phyloP scores from a whole-genome alignment of 2,888 invertebrate genomes.

The Acanthosepion esculentum region DNA sequence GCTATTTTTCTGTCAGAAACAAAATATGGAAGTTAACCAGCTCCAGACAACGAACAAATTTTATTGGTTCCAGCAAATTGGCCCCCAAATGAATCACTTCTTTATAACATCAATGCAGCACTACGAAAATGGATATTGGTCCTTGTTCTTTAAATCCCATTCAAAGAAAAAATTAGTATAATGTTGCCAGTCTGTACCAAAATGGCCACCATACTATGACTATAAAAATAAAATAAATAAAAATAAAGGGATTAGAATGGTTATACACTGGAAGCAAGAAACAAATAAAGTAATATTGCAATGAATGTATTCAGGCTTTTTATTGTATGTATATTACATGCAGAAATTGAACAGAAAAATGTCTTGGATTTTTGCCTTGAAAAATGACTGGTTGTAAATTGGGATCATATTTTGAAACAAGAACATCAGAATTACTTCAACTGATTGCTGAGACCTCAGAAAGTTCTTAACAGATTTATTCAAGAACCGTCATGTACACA shows the following conservation, averaged over 20 bases:
- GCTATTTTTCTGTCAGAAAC: background rate
- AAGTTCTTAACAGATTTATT: too few species aligned
- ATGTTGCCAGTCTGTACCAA: background rate
- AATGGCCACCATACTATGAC: background rate
- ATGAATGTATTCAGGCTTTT: too few species aligned
- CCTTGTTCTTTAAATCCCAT: background rate
- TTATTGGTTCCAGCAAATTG: slow-evolving; percentile 33
- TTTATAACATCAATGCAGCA: background rate
- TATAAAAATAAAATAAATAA: background rate
- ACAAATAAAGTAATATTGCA: too few species aligned
- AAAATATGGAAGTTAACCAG: slow-evolving; percentile 8
- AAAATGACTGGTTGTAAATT: too few species aligned
- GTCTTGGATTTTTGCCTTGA: too few species aligned
- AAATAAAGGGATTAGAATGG: background rate
- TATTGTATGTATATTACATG: too few species aligned
- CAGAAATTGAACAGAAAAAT: too few species aligned
- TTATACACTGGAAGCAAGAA: too few species aligned
- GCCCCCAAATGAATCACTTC: background rate
- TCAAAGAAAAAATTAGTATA: background rate
- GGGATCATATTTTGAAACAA: too few species aligned
- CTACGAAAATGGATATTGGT: background rate
- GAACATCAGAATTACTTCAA: too few species aligned
- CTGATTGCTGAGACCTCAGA: too few species aligned
- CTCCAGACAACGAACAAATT: background rate
- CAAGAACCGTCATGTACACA: too few species aligned